A percentile compares a stretch with the other conserved stretches of the same genome.
phyloP scores from a whole-genome alignment of 2,888 invertebrate species.

The Apoderus coryli region DNA sequence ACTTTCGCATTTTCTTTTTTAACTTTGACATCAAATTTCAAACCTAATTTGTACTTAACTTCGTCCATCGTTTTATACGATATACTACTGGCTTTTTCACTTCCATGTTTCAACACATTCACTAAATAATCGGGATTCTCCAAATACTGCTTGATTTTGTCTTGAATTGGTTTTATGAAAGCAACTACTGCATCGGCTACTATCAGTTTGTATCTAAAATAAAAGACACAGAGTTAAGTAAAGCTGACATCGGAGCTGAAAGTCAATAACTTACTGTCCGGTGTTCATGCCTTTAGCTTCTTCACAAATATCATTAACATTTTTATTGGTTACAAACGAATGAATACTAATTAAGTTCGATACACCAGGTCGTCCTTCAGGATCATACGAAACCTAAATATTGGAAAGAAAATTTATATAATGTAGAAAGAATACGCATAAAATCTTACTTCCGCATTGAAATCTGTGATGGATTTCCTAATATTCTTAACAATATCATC shows the following conservation, averaged over 20 bases:
- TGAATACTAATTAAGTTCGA: slow-evolving; percentile 80
- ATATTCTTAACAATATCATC: slow-evolving; percentile 56
- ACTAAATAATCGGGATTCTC: slow-evolving; percentile 46
- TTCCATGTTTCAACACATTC: slow-evolving; percentile 39
- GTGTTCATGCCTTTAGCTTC: slow-evolving; percentile 55
- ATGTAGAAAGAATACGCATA: neutral
- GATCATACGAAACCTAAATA: slow-evolving; percentile 62
- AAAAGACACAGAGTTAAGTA: slow-evolving; percentile 3
- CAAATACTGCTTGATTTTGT: slow-evolving; percentile 40
- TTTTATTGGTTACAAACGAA: slow-evolving; percentile 52
- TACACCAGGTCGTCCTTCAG: slow-evolving; percentile 67
- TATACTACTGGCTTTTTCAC: slow-evolving; percentile 38
- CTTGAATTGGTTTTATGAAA: slow-evolving; percentile 53
- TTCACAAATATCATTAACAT: slow-evolving; percentile 51
- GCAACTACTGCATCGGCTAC: slow-evolving; percentile 61
- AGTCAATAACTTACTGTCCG: slow-evolving; percentile 45
- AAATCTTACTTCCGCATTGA: slow-evolving; percentile 45
- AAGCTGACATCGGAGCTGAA: too few species aligned
- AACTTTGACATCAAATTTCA: too few species aligned
- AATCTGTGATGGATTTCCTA: slow-evolving; percentile 85
- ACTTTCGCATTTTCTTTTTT: too few species aligned
- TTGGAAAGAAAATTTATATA: slow-evolving; percentile 5
- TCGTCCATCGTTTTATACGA: slow-evolving; percentile 42
- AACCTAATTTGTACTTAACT: slow-evolving; percentile 43
- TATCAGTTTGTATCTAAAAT: slow-evolving; percentile 48